These are phyloP conservation scores for Phyllostomus hastatus DNA, from an alignment of 2,113 vertebrate species.

Conservation along the genomic window DNA sequence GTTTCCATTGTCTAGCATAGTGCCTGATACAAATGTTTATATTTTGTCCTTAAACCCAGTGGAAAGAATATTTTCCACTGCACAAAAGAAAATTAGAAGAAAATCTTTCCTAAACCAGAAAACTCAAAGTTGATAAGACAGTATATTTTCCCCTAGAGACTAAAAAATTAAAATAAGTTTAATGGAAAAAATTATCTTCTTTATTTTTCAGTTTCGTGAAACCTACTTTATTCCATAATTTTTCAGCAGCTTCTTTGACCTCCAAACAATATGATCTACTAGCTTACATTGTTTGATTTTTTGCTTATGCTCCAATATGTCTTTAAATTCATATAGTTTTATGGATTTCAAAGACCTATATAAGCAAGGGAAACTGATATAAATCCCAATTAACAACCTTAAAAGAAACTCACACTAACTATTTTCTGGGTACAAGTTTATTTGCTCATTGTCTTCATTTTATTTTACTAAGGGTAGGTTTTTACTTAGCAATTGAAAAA, in stretches of 20 bases:
- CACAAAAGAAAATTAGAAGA: neutral
- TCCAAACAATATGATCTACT: neutral
- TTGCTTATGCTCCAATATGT: neutral
- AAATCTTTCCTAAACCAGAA: neutral
- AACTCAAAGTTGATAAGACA: neutral
- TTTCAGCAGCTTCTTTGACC: slow-evolving; percentile 9
- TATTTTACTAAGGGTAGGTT: neutral
- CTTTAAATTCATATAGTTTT: neutral
- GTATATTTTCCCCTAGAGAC: neutral
- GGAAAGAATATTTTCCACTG: neutral
- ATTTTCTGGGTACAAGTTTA: neutral
- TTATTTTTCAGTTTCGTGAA: neutral
- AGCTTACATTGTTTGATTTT: neutral
- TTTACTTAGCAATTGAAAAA: slow-evolving; percentile 25
- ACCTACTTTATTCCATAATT: neutral
- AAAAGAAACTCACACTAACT: neutral
- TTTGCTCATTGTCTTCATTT: slow-evolving; percentile 11
- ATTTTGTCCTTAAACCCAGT: neutral
- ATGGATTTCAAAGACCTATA: neutral
- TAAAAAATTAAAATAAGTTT: slow-evolving; percentile 22
- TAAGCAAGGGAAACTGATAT: neutral
- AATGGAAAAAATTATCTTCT: neutral
- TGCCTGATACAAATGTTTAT: neutral
- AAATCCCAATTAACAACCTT: neutral
- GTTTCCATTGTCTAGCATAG: neutral